Evolutionary conservation across 2,113 vertebrate genomes (phyloP).

Genomic region (Balaenoptera acutorostrata): DNA sequence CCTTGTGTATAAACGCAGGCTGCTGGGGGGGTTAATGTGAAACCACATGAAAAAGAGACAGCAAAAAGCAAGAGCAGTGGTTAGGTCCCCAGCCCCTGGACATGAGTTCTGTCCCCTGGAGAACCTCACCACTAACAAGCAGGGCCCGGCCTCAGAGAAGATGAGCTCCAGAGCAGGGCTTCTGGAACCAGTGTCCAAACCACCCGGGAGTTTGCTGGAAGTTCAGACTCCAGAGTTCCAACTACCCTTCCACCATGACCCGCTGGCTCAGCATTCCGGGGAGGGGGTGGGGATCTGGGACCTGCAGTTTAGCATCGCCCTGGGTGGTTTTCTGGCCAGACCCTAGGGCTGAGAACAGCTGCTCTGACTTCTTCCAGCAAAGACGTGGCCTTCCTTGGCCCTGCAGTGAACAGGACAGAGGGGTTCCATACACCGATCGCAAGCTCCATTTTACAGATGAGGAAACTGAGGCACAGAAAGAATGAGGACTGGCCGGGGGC

Average conservation of each 20-base stretch:
- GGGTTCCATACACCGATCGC: fast-evolving
- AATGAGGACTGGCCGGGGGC: no score
- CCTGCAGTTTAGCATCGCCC: neutral
- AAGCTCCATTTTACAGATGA: neutral
- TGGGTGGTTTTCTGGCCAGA: neutral
- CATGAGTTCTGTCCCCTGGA: neutral
- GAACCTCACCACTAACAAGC: neutral
- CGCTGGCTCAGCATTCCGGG: neutral
- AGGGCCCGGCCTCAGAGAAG: neutral
- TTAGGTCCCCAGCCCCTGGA: neutral
- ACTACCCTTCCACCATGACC: no score
- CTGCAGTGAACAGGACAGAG: neutral
- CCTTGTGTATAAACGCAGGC: neutral
- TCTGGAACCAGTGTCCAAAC: neutral
- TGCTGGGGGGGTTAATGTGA: neutral
- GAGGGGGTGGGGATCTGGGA: fast-evolving
- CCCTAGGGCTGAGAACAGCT: neutral
- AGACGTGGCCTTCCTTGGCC: neutral
- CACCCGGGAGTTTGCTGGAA: neutral
- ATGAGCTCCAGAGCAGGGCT: neutral
- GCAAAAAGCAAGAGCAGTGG: neutral
- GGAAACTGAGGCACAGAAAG: no score
- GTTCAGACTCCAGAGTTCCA: neutral
- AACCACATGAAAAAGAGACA: neutral
- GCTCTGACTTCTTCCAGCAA: neutral